These are phyloP conservation scores for Hypercompe scribonia DNA, from an alignment of 2,888 invertebrate species.

Conservation along the genomic window DNA sequence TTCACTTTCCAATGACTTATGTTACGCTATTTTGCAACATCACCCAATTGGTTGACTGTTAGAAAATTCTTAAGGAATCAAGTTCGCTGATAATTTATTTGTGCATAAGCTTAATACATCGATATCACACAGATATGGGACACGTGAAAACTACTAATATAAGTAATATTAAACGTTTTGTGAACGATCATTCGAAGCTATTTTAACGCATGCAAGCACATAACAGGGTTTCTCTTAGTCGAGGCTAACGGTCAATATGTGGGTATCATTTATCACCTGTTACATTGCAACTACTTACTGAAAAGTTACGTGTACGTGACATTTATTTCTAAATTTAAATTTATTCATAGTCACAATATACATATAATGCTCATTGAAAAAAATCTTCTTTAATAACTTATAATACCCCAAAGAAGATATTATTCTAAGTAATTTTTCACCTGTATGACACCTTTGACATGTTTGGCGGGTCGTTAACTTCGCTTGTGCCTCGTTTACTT, in stretches of 20 bases:
- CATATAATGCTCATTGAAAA: background rate
- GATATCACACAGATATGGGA: no score
- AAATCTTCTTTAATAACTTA: background rate
- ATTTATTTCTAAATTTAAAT: no score
- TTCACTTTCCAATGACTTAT: no score
- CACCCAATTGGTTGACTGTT: no score
- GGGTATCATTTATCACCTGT: background rate
- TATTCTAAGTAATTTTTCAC: slow-evolving; percentile 7
- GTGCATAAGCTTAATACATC: no score
- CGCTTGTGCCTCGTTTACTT: background rate
- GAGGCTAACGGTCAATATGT: background rate
- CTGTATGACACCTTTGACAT: background rate
- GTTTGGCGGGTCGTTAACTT: slow-evolving; percentile 5
- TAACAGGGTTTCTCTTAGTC: background rate
- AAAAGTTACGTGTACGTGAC: no score
- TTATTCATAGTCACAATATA: background rate
- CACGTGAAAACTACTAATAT: no score
- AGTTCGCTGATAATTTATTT: no score
- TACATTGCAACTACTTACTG: no score
- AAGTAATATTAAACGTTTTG: no score
- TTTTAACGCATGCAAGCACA: background rate
- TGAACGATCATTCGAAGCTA: background rate
- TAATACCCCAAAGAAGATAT: background rate
- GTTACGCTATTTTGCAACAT: no score
- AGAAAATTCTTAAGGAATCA: no score